phyloP scores from a whole-genome alignment of 2,888 invertebrate genomes.

The Norana najaformis region DNA sequence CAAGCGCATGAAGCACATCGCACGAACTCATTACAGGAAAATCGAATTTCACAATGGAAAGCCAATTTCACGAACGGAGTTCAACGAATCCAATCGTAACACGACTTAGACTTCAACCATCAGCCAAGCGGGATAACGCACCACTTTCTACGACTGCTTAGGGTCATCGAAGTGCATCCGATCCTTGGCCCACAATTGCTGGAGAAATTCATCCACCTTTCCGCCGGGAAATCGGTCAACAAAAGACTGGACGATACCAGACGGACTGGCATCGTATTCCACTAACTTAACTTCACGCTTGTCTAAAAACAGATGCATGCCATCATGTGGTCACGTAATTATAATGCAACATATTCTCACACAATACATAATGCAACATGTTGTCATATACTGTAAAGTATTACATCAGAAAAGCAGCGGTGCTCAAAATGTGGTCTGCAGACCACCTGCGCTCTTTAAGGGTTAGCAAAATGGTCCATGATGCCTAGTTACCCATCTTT shows the following conservation, averaged over 20 bases:
- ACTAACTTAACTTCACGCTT: constrained; percentile 69
- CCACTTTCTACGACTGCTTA: neutral
- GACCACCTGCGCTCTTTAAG: no score
- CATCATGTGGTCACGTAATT: no score
- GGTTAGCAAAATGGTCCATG: no score
- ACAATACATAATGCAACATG: no score
- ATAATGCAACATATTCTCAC: no score
- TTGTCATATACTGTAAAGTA: no score
- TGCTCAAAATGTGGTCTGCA: no score
- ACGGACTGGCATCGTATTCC: constrained; percentile 76
- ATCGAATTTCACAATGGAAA: neutral
- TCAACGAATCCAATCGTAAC: neutral
- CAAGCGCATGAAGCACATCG: no score
- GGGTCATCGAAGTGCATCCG: constrained; percentile 25
- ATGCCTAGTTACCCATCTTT: no score
- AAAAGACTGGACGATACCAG: constrained; percentile 83
- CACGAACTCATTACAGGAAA: neutral
- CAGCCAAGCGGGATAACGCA: neutral
- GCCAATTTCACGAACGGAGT: neutral
- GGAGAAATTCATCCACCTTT: constrained; percentile 69
- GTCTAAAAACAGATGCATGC: constrained; percentile 42
- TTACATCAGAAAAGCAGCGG: no score
- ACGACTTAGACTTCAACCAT: neutral
- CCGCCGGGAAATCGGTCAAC: constrained; percentile 76
- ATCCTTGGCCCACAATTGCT: constrained; percentile 69